Evolutionary conservation across 2,888 invertebrate genomes (phyloP).

Genomic region (Ennomos erosarius): DNA sequence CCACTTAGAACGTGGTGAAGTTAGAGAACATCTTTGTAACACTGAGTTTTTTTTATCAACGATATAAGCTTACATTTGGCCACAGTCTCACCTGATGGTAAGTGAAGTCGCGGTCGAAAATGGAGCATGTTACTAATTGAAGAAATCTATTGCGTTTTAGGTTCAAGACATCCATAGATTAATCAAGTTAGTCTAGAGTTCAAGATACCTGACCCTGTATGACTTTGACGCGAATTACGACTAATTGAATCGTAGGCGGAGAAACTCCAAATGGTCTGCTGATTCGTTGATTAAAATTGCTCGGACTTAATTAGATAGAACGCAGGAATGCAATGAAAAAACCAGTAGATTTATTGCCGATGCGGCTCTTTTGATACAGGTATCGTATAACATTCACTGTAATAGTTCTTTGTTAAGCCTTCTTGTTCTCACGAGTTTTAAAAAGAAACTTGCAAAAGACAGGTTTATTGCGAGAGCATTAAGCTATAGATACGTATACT

Average conservation of each 20-base stretch:
- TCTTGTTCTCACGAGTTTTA: slow-evolving; percentile 2
- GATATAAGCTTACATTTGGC: too few species aligned
- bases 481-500: background rate
- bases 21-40: too few species aligned
- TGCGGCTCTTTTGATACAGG: slow-evolving; percentile 19
- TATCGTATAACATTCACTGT: slow-evolving; percentile 3
- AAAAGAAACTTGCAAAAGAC: slow-evolving; percentile 7
- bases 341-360: slow-evolving; percentile 16
- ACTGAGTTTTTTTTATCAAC: too few species aligned
- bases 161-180: background rate
- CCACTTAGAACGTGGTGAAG: too few species aligned
- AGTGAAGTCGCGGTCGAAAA: too few species aligned
- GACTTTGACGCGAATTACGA: slow-evolving; percentile 46
- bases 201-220: slow-evolving; percentile 73
- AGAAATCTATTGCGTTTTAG: too few species aligned
- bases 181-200: slow-evolving; percentile 66
- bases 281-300: slow-evolving; percentile 49
- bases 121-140: too few species aligned
- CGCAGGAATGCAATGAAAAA: slow-evolving; percentile 34
- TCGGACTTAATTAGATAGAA: slow-evolving; percentile 46
- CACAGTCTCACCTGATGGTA: too few species aligned
- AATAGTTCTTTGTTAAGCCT: slow-evolving; percentile 2
- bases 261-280: slow-evolving; percentile 41
- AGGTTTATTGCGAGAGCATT: background rate
- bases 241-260: slow-evolving; percentile 47